A percentile compares a stretch with the other conserved stretches of the same genome.
Conservation (phyloP, 2,797 vertebrate species). For the Labeo calbasu region DNA sequence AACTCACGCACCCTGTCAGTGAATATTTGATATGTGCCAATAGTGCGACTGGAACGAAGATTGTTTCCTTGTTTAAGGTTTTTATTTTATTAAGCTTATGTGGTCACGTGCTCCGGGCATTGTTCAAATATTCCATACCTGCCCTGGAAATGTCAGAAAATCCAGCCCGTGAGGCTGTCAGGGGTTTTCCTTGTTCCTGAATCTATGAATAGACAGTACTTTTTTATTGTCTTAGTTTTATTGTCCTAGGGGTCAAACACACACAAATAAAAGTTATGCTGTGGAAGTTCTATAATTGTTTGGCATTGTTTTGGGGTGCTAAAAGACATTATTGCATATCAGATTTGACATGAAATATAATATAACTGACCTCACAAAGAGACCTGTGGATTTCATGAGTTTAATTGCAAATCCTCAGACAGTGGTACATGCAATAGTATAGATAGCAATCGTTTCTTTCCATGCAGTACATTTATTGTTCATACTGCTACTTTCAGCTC, state of each 20-base stretch:
- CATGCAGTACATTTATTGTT: neutral
- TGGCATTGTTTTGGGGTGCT: neutral
- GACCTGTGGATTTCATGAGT: neutral
- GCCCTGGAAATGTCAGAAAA: neutral
- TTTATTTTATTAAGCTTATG: neutral
- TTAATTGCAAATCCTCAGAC: neutral
- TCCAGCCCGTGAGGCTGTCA: neutral
- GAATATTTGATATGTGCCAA: slow-evolving; percentile 11
- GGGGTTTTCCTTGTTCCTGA: slow-evolving; percentile 10
- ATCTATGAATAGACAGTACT: neutral
- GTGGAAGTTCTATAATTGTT: neutral
- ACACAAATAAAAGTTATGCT: neutral
- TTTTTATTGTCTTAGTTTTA: neutral
- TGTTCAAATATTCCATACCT: slow-evolving; percentile 21
- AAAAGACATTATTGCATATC: neutral
- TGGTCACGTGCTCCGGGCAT: slow-evolving; percentile 2
- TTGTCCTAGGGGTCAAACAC: neutral
- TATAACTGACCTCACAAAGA: neutral
- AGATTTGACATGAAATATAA: neutral
- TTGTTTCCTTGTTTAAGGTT: neutral
- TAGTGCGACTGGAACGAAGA: neutral
- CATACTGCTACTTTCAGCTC: neutral
- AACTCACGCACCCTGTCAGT: neutral
- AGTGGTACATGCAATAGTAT: neutral
- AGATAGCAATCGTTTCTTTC: neutral